Conservation (phyloP, 2,797 vertebrate species). For the Mormyrops attenuatus region DNA sequence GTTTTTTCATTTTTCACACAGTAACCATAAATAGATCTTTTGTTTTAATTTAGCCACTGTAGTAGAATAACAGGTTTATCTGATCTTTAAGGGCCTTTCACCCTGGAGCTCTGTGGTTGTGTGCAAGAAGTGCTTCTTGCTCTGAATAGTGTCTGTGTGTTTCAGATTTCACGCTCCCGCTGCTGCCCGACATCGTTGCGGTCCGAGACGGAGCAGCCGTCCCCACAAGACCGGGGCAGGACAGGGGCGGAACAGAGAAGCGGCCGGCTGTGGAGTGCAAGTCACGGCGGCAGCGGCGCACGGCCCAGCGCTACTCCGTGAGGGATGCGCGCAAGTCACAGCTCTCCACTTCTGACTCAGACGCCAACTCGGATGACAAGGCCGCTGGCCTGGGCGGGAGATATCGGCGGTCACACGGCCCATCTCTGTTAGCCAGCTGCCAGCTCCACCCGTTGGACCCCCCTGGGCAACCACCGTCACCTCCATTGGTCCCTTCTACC, state of each 20-base stretch:
- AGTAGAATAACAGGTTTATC: background rate
- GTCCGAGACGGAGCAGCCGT: slow-evolving; percentile 69
- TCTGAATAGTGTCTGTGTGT: background rate
- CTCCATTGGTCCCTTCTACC: slow-evolving; percentile 28
- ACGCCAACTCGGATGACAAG: slow-evolving; percentile 81
- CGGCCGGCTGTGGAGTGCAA: slow-evolving; percentile 61
- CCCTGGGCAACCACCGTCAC: slow-evolving; percentile 17
- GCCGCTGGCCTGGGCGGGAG: slow-evolving; percentile 44
- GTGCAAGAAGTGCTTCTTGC: background rate
- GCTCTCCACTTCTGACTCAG: slow-evolving; percentile 90
- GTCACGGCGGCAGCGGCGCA: slow-evolving; percentile 65
- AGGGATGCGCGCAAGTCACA: slow-evolving; percentile 82
- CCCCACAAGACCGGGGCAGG: slow-evolving; percentile 66
- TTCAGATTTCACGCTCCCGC: slow-evolving; percentile 80
- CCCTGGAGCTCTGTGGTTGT: background rate
- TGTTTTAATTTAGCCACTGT: background rate
- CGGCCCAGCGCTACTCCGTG: slow-evolving; percentile 75
- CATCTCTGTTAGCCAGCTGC: slow-evolving; percentile 60
- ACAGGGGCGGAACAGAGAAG: slow-evolving; percentile 62
- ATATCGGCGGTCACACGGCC: slow-evolving; percentile 61
- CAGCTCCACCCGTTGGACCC: slow-evolving; percentile 60
- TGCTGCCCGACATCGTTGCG: slow-evolving; percentile 66
- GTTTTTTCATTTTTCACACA: background rate
- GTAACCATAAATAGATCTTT: background rate
- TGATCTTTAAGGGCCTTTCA: background rate